These are phyloP conservation scores for Drosophila buzzatii DNA, from an alignment of 2,888 invertebrate species.

Conservation along the genomic window DNA sequence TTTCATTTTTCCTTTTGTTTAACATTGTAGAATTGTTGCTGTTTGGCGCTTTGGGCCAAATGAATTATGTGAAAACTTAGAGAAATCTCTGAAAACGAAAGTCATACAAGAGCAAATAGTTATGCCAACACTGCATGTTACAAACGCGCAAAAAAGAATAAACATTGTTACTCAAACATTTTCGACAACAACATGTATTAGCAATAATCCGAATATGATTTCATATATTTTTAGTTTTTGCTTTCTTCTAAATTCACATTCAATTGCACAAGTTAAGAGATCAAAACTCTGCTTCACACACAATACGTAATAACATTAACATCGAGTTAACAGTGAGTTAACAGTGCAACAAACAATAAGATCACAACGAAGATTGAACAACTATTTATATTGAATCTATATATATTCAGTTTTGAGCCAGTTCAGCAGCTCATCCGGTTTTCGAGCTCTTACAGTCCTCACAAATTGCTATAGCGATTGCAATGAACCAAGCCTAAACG, in stretches of 20 bases:
- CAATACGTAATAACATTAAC: slow-evolving; percentile 28
- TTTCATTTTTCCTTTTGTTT: slow-evolving; percentile 53
- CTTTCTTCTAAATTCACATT: slow-evolving; percentile 33
- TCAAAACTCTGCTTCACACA: slow-evolving; percentile 29
- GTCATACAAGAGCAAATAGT: slow-evolving; percentile 17
- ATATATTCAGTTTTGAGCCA: background rate
- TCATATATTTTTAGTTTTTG: slow-evolving; percentile 15
- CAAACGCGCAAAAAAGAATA: slow-evolving; percentile 20
- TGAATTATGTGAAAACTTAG: slow-evolving; percentile 26
- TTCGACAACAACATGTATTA: background rate
- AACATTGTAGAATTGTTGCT: slow-evolving; percentile 62
- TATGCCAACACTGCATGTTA: slow-evolving; percentile 53
- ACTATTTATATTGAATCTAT: background rate
- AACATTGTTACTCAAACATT: slow-evolving; percentile 5
- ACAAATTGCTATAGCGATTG: background rate
- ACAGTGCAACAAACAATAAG: slow-evolving; percentile 45
- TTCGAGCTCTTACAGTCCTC: slow-evolving; percentile 21
- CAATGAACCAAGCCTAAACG: slow-evolving; percentile 13
- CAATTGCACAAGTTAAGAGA: slow-evolving; percentile 29
- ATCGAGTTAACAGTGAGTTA: slow-evolving; percentile 38
- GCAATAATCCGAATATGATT: slow-evolving; percentile 12
- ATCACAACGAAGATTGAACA: slow-evolving; percentile 23
- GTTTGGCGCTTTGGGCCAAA: slow-evolving; percentile 38
- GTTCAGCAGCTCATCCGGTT: background rate
- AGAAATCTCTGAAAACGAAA: slow-evolving; percentile 21